These are phyloP conservation scores for Mythimna ferrago DNA, from an alignment of 2,888 invertebrate species.

Conservation along the genomic window DNA sequence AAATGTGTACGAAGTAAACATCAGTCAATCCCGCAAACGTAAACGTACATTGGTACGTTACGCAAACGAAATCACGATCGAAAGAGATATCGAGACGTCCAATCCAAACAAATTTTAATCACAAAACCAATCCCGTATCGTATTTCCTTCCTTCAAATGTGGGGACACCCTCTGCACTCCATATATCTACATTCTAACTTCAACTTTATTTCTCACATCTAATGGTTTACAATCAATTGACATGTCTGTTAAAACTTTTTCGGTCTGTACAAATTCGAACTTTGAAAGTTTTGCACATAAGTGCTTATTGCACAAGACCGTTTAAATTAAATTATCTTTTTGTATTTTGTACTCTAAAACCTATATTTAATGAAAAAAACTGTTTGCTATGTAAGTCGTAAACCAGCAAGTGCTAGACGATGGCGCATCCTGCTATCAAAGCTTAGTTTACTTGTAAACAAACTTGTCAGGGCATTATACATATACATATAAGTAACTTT, in stretches of 20 bases:
- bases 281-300: constrained; percentile 3
- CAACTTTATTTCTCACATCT: background rate
- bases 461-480: constrained; percentile 42
- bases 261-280: constrained; percentile 2
- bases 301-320: background rate
- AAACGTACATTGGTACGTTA: constrained; percentile 9
- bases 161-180: constrained; percentile 10
- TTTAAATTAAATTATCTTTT: background rate
- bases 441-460: constrained; percentile 55
- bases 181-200: constrained; percentile 7
- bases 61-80: constrained; percentile 30
- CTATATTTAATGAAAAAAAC: background rate
- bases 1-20: background rate
- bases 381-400: background rate
- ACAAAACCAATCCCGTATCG: constrained; percentile 69
- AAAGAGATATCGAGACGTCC: constrained; percentile 58
- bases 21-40: constrained; percentile 2
- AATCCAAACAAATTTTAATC: constrained; percentile 68
- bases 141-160: constrained; percentile 62
- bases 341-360: background rate
- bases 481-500: constrained; percentile 16
- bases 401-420: constrained; percentile 17
- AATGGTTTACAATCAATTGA: constrained; percentile 5
- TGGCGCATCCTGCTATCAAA: constrained; percentile 69
- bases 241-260: background rate